These are phyloP conservation scores for Dicrurus megarhynchus DNA, from an alignment of 2,113 vertebrate genomes.

Conservation along the genomic window DNA sequence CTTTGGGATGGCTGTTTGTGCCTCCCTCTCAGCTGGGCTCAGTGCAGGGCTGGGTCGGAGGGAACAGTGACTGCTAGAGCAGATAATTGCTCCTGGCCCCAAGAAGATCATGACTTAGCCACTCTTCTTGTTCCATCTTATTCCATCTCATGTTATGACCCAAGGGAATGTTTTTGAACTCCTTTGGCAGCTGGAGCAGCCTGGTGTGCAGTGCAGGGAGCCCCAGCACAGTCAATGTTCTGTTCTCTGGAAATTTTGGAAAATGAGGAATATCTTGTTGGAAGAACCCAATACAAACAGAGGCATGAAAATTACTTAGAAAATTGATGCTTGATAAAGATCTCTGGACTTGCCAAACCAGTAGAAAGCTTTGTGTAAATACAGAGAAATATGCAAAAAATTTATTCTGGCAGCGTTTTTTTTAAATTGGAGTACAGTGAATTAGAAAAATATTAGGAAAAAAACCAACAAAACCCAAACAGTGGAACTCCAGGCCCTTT, in stretches of 20 bases:
- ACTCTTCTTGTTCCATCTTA: not conserved
- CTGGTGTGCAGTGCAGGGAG: not conserved
- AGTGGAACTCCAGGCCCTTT: not conserved
- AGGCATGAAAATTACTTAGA: not conserved
- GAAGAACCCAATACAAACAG: not conserved
- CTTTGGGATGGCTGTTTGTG: not conserved
- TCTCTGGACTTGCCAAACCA: not conserved
- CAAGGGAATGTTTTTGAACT: not conserved
- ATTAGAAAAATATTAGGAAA: not conserved
- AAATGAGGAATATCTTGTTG: not conserved
- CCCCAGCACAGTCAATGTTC: not conserved
- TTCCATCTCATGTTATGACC: not conserved
- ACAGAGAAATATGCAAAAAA: not conserved
- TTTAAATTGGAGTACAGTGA: not conserved
- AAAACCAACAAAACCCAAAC: not conserved
- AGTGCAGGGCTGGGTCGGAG: not conserved
- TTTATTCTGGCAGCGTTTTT: not conserved
- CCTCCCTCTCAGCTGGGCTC: not conserved
- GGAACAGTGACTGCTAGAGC: not conserved
- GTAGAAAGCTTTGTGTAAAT: not conserved
- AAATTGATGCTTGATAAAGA: not conserved
- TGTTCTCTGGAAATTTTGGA: not conserved
- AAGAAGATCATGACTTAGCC: not conserved
- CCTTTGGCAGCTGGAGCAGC: not conserved
- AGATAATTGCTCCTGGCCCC: not conserved